phyloP scores from a whole-genome alignment of 2,113 vertebrate species.

The Osmerus mordax region DNA sequence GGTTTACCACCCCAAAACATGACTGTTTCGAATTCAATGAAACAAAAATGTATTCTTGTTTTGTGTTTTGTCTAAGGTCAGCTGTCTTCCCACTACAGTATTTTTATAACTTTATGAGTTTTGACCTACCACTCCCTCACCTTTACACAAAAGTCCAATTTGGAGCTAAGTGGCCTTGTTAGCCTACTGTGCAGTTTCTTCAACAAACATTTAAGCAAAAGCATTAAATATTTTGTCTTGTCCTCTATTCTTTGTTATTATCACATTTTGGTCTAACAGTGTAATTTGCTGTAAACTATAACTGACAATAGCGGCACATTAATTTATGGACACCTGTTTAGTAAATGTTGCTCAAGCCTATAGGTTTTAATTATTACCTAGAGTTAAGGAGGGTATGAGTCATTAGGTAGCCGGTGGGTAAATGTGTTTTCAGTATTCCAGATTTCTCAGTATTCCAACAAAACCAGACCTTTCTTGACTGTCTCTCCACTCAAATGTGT shows the following conservation, averaged over 20 bases:
- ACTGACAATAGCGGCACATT: no score
- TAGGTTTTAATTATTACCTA: slow-evolving; percentile 69
- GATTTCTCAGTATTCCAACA: slow-evolving; percentile 1
- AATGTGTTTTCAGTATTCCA: slow-evolving; percentile 42
- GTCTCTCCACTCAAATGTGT: no score
- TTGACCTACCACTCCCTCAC: slow-evolving; percentile 33
- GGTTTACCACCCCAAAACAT: slow-evolving; percentile 10
- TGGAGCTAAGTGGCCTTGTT: slow-evolving; percentile 6
- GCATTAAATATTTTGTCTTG: no score
- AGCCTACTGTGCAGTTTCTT: no score
- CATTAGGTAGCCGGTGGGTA: slow-evolving; percentile 45
- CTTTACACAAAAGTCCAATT: slow-evolving; percentile 26
- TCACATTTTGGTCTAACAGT: not conserved
- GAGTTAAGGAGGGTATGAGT: slow-evolving; percentile 30
- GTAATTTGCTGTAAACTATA: no score
- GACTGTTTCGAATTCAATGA: slow-evolving; percentile 5
- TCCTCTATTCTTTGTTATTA: not conserved
- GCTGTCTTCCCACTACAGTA: slow-evolving; percentile 45
- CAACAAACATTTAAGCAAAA: no score
- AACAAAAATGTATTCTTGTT: slow-evolving; percentile 31
- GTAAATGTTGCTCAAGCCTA: not conserved
- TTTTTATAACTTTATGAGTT: slow-evolving; percentile 52
- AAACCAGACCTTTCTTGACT: not conserved
- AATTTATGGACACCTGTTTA: no score
- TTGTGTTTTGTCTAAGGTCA: slow-evolving; percentile 20